phyloP scores from a whole-genome alignment of 2,888 invertebrate genomes.

The Ariolimax columbianus region DNA sequence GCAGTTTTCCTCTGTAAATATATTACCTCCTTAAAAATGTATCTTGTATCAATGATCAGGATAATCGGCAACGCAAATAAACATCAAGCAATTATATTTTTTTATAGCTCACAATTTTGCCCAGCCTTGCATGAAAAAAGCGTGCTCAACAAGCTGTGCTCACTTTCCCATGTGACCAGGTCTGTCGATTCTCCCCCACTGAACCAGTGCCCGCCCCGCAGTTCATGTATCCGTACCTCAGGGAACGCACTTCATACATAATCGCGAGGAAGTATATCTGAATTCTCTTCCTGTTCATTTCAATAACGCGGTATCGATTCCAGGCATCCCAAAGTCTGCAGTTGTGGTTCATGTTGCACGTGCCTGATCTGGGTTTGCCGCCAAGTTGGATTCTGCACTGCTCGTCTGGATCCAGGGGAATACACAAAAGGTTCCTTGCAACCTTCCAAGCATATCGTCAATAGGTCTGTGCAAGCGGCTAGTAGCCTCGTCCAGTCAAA shows the following conservation, averaged over 20 bases:
- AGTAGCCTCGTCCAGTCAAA: too few relatives aligned
- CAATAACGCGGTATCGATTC: conserved; percentile 1
- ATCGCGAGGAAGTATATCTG: neutral
- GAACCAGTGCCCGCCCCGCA: neutral
- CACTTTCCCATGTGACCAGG: neutral
- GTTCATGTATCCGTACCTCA: neutral
- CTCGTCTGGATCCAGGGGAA: too few relatives aligned
- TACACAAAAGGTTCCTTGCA: too few relatives aligned
- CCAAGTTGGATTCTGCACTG: too few relatives aligned
- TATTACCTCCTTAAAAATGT: too few relatives aligned
- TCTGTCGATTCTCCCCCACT: neutral
- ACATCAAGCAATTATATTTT: neutral
- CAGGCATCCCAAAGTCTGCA: neutral
- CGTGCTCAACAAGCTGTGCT: neutral
- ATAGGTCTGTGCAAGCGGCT: too few relatives aligned
- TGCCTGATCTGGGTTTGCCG: neutral
- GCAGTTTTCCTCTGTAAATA: too few relatives aligned
- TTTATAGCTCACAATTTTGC: neutral
- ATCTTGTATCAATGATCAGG: too few relatives aligned
- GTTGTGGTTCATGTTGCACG: neutral
- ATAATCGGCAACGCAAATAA: neutral
- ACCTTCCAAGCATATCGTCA: too few relatives aligned
- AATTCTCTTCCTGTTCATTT: conserved; percentile 3
- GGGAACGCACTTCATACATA: neutral
- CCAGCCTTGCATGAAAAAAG: neutral